A percentile compares a stretch with the other conserved stretches of the same genome.
Evolutionary conservation across 2,888 invertebrate species (phyloP).

Genomic region (Dryocosmus kuriphilus): DNA sequence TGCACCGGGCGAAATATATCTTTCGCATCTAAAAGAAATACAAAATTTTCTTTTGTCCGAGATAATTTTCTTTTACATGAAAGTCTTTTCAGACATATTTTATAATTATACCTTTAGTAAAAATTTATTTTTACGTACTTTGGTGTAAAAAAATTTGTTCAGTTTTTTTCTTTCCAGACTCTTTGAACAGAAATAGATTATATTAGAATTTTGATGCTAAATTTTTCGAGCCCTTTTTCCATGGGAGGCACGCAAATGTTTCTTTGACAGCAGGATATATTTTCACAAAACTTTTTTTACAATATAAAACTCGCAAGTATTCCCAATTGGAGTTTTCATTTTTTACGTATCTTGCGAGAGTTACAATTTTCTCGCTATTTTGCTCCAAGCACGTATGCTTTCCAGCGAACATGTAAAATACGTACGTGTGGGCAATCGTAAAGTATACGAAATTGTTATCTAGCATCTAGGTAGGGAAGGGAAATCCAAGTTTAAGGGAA

Average conservation of each 20-base stretch:
- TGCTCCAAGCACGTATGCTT: constrained; percentile 35
- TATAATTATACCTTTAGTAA: too few species aligned
- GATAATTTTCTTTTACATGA: too few species aligned
- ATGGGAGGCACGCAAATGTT: neutral
- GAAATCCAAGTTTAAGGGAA: neutral
- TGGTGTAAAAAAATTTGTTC: too few species aligned
- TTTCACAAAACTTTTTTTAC: constrained; percentile 3
- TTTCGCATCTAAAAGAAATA: too few species aligned
- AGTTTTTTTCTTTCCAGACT: too few species aligned
- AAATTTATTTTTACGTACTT: too few species aligned
- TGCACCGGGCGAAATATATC: too few species aligned
- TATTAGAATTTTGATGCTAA: too few species aligned
- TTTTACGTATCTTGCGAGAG: constrained; percentile 21
- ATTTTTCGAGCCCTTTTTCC: neutral
- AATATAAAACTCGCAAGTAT: constrained; percentile 28
- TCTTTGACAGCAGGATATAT: neutral
- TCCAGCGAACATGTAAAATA: constrained; percentile 32
- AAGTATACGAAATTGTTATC: constrained; percentile 31
- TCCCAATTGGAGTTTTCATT: constrained; percentile 17
- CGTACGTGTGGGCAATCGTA: constrained; percentile 27
- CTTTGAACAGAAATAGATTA: neutral
- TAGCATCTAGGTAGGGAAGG: neutral
- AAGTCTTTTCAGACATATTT: too few species aligned
- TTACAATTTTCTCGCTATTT: constrained; percentile 34
- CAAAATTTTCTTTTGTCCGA: too few species aligned